phyloP scores from a whole-genome alignment of 2,888 invertebrate genomes.

The Caenorhabditis wallacei region DNA sequence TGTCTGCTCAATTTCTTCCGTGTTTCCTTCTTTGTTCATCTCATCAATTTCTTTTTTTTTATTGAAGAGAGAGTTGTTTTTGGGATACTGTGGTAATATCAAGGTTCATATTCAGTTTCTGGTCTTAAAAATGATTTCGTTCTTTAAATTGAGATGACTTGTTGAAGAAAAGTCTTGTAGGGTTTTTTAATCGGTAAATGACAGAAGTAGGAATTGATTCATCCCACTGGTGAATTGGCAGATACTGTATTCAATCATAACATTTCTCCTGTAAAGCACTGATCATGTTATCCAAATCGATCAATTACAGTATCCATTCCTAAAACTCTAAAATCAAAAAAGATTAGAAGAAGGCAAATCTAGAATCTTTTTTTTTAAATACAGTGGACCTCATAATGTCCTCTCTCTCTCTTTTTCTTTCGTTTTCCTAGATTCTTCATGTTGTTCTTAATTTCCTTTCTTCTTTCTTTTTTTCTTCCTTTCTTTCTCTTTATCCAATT shows the following conservation, averaged over 20 bases:
- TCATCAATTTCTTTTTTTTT: neutral
- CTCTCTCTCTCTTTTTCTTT: neutral
- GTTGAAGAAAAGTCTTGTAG: neutral
- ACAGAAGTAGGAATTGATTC: no score
- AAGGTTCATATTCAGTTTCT: neutral
- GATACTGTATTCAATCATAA: no score
- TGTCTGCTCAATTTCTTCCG: conserved; percentile 25
- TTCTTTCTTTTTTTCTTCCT: conserved; percentile 12
- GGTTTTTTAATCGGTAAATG: no score
- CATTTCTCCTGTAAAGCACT: no score
- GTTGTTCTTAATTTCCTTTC: conserved; percentile 19
- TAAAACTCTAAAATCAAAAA: no score
- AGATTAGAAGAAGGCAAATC: no score
- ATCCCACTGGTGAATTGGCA: no score
- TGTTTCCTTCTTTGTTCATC: neutral
- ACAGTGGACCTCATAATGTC: conserved; percentile 13
- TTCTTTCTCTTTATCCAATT: conserved; percentile 39
- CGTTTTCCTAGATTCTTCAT: neutral
- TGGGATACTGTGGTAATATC: no score
- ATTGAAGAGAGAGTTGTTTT: no score
- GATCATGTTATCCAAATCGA: no score
- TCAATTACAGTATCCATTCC: no score
- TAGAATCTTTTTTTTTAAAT: neutral
- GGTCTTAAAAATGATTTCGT: neutral
- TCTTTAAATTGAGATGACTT: neutral